Base-by-base conservation (phyloP, 2,113 vertebrate species). In the Chauna torquata region DNA sequence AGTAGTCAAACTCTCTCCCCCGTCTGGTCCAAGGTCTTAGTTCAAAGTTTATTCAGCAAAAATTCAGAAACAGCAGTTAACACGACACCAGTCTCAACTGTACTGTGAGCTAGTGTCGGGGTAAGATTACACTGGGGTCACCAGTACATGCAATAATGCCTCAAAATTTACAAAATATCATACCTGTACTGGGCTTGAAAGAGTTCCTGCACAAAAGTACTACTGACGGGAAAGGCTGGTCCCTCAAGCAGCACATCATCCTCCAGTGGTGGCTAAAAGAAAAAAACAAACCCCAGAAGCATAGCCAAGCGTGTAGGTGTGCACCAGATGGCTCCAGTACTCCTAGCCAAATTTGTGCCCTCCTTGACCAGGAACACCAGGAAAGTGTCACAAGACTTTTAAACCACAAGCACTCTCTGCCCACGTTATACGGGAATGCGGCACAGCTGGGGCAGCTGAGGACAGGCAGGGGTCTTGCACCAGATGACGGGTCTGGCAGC, bases 131-230 rank as follows among this genome's bases (percentile, higher is more conserved):
- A 78, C 30, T 16, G 47, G 12, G 8, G 25, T 59, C 86, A 71
- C 23, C 47, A 49, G 16, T 1, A 66, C 45, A 28, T n/a, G 28
- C 49, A 84, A 14, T 45, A 80, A 40, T 5, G 38, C 78, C 47
- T 76, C 49, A 30, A 38, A 22, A 57, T 13, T 11, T 49, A 78
- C 36, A 54, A 54, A 74, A 59, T 27, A 30, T 28, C 80, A 4
- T 98, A 99, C 99, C 99, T 99, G 98, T 99, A 99, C 96, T 99
- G 99, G 79, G 99, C 99, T 97, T 99, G 99, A 97, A 99, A 99
- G 86, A 99, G 99, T 91, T 99, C 99, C 96, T 99, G 99, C 57
- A 99, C 99, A 65, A 99, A 99, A 47, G 99, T 99, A 82, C 99
- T 99, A 47, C 99, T 99, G 88, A 99, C 97, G 8, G 99, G 99